Base-by-base conservation (phyloP, 1,140 invertebrate species). In the Varroa destructor region DNA sequence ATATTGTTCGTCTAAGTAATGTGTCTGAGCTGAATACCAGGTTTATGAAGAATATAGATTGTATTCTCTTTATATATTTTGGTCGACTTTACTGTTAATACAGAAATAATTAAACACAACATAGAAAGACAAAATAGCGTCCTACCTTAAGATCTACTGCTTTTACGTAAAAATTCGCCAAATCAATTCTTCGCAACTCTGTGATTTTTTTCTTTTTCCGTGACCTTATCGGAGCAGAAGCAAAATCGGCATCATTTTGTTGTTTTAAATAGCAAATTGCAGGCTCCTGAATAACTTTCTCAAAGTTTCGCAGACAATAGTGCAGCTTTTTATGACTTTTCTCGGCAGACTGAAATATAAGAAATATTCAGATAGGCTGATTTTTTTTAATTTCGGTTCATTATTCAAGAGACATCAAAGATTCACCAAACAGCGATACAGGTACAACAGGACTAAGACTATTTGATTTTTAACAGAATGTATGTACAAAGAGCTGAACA, bases 271-370 rank as follows among this genome's bases (percentile, higher is more conserved):
- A 67, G 61, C 61, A 12, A 46, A 10, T 42, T 12, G 58, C 40
- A 55, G 71, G 71, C 42, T 71, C 51, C 12, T 14, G 37, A 12
- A 71, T 14, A 1, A 71, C 36, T 46, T 71, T 71, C 37, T 71
- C 71, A 10, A 71, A 55, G 51, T 55, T 54, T 25, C 42, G 42
- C 43, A 71, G 51, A 6, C 51, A 71, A 71, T 37, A 12, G n/a
- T 71, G 71, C 42, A 71, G 55, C 6, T 57, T 71, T n/a, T 55
- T 57, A n/a, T 77, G 79, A 70, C 75, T 78, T 51, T 70, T 71
- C 54, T 75, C 74, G 58, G 79, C 74, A 37, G 78, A 74, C 25
- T 75, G 71, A 71, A 75, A 77, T 12, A 79, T 54, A 56, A 79
- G 77, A 51, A 0, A 25, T 25, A 25, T 25, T 25, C 25, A 25